phyloP scores from a whole-genome alignment of 2,888 invertebrate species.

The Chloromyia formosa region DNA sequence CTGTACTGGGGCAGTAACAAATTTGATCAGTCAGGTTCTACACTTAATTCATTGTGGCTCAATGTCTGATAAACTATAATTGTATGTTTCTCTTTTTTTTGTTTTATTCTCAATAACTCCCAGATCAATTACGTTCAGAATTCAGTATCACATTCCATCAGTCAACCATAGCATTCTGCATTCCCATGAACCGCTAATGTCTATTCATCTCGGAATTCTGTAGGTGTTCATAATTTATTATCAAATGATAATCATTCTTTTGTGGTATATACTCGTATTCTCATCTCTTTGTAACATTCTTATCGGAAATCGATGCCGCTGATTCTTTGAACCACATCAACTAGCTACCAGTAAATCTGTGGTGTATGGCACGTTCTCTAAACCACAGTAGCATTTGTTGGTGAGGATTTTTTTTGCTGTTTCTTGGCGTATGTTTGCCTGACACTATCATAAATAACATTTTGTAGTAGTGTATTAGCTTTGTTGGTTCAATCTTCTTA shows the following conservation, averaged over 20 bases:
- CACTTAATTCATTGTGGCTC: too few relatives aligned
- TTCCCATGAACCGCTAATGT: not conserved
- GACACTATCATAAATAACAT: conserved; percentile 36
- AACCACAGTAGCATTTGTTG: conserved; percentile 26
- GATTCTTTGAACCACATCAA: conserved; percentile 7
- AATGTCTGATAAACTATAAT: too few relatives aligned
- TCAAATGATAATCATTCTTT: not conserved
- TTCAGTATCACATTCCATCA: too few relatives aligned
- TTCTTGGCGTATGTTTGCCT: conserved; percentile 1
- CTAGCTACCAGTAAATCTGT: conserved; percentile 12
- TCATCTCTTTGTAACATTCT: not conserved
- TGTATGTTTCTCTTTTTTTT: too few relatives aligned
- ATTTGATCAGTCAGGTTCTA: too few relatives aligned
- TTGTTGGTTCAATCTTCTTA: not conserved
- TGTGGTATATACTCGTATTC: not conserved
- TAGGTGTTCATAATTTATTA: not conserved
- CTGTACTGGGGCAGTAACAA: too few relatives aligned
- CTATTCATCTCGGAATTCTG: not conserved
- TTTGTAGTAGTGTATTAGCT: conserved; percentile 40
- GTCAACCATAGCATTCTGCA: too few relatives aligned
- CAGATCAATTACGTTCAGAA: too few relatives aligned
- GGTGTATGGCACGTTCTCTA: conserved; percentile 30
- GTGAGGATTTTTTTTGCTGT: not conserved
- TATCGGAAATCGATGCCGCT: not conserved
- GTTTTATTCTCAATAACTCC: too few relatives aligned